phyloP scores from a whole-genome alignment of 2,797 vertebrate genomes.

The Tiaroga cobitis region DNA sequence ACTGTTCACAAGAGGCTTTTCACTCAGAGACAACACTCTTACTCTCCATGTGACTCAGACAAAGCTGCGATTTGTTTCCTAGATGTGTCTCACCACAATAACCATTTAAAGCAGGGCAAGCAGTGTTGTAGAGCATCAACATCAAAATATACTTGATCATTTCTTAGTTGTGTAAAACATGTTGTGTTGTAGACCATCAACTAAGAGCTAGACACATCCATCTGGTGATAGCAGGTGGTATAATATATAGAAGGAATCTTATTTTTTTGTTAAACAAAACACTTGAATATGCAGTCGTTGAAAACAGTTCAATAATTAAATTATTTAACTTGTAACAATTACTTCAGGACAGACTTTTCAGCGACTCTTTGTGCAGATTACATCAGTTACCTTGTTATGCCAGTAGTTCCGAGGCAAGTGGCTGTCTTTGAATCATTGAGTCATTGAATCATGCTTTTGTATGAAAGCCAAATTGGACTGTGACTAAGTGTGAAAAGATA shows the following conservation, averaged over 20 bases:
- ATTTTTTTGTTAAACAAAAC: not conserved
- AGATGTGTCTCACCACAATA: constrained; percentile 43
- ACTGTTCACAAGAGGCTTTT: constrained; percentile 52
- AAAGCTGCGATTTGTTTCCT: constrained; percentile 49
- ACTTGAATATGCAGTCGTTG: not conserved
- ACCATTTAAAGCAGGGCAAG: constrained; percentile 20
- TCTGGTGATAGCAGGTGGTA: not conserved
- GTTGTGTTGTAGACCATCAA: not conserved
- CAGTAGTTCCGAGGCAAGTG: not conserved
- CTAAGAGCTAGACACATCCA: not conserved
- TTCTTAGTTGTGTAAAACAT: not conserved
- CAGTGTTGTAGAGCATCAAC: not conserved
- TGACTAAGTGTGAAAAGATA: not conserved
- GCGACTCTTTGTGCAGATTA: not conserved
- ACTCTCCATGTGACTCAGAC: constrained; percentile 40
- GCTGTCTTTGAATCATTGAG: not conserved
- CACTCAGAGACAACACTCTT: constrained; percentile 44
- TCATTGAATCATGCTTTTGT: not conserved
- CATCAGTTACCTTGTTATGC: not conserved
- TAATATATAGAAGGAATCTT: not conserved
- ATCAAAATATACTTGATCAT: not conserved
- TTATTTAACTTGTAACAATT: not conserved
- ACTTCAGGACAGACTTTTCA: not conserved
- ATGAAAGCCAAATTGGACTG: not conserved
- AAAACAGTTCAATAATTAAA: not conserved